Evolutionary conservation across 2,797 vertebrate genomes (phyloP).

Genomic region (Platyrinchus mystaceus): DNA sequence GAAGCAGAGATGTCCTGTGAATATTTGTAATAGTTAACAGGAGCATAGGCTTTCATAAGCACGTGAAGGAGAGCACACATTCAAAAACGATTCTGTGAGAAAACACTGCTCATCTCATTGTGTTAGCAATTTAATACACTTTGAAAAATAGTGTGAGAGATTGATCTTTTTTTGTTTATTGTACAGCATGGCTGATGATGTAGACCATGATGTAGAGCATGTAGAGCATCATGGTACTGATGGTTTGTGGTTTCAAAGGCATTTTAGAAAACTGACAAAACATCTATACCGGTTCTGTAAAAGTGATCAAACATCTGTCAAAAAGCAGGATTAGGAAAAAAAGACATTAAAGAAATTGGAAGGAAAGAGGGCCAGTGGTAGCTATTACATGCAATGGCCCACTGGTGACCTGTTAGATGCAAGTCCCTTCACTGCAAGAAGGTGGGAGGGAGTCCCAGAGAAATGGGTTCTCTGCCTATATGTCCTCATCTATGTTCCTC

Average conservation of each 20-base stretch:
- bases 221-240: background rate
- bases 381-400: background rate
- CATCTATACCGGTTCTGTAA: background rate
- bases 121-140: background rate
- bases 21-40: background rate
- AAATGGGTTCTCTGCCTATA: fast-evolving
- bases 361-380: background rate
- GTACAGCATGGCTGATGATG: background rate
- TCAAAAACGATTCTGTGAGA: background rate
- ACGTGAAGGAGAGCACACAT: background rate
- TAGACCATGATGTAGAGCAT: background rate
- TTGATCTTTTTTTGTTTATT: background rate
- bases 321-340: fast-evolving
- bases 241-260: background rate
- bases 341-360: background rate
- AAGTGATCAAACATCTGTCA: background rate
- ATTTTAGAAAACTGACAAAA: background rate
- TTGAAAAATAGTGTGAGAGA: background rate
- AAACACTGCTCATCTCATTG: background rate
- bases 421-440: background rate
- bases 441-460: background rate
- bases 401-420: background rate
- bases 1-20: background rate
- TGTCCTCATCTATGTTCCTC: background rate
- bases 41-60: background rate